phyloP scores from a whole-genome alignment of 35 echinoderm and acorn worm species.

The Chiridota heheva region DNA sequence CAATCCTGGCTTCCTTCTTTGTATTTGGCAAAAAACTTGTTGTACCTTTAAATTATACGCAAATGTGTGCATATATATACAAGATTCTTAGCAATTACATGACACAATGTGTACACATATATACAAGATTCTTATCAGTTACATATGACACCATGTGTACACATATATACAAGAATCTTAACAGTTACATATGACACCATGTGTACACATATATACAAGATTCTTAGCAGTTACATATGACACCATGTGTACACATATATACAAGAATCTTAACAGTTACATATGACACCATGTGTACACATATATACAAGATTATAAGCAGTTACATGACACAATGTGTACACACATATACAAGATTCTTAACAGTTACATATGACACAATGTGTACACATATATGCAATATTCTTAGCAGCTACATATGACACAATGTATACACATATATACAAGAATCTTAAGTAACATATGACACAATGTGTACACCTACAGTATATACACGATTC shows the following conservation, averaged over 20 bases:
- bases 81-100: neutral
- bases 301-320: neutral
- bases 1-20: slow-evolving; percentile 11
- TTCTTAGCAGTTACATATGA: neutral
- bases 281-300: neutral
- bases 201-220: neutral
- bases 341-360: neutral
- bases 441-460: neutral
- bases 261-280: neutral
- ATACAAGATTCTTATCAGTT: neutral
- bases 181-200: neutral
- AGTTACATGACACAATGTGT: neutral
- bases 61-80: neutral
- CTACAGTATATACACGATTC: neutral
- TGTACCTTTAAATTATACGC: neutral
- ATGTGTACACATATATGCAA: too few species aligned
- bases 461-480: neutral
- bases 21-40: slow-evolving; percentile 68
- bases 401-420: too few species aligned
- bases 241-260: neutral
- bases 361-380: neutral
- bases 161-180: neutral
- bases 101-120: too few species aligned
- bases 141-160: neutral
- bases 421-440: too few species aligned